phyloP scores from a whole-genome alignment of 2,113 vertebrate genomes.

The Ptychochromis oligacanthus region DNA sequence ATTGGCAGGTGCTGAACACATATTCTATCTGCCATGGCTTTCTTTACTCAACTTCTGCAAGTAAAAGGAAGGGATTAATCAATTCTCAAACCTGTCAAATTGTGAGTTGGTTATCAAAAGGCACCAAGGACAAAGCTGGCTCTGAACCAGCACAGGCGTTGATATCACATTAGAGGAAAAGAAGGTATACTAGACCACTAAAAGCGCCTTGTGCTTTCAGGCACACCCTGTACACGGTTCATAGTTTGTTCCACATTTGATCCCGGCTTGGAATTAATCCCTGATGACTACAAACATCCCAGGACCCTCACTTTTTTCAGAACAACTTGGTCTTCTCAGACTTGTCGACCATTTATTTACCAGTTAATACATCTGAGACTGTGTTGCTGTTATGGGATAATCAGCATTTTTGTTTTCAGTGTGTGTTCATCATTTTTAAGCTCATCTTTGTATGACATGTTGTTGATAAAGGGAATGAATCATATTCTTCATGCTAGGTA shows the following conservation, averaged over 20 bases:
- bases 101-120: background rate
- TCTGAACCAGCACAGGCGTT: background rate
- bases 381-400: background rate
- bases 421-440: no score
- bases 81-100: background rate
- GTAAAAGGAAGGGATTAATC: background rate
- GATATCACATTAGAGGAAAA: fast-evolving
- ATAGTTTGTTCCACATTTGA: background rate
- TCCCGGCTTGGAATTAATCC: background rate
- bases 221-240: background rate
- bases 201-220: background rate
- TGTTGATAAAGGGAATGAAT: background rate
- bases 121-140: background rate
- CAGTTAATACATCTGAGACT: background rate
- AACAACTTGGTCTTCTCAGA: background rate
- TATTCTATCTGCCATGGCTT: background rate
- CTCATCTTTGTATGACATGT: no score
- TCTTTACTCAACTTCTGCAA: background rate
- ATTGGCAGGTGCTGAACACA: background rate
- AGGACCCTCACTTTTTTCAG: background rate
- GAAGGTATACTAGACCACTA: no score
- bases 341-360: background rate
- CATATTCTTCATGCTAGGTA: background rate
- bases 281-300: background rate
- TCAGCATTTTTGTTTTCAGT: no score